Conservation (phyloP, 2,797 vertebrate species). For the Diplodus puntazzo region DNA sequence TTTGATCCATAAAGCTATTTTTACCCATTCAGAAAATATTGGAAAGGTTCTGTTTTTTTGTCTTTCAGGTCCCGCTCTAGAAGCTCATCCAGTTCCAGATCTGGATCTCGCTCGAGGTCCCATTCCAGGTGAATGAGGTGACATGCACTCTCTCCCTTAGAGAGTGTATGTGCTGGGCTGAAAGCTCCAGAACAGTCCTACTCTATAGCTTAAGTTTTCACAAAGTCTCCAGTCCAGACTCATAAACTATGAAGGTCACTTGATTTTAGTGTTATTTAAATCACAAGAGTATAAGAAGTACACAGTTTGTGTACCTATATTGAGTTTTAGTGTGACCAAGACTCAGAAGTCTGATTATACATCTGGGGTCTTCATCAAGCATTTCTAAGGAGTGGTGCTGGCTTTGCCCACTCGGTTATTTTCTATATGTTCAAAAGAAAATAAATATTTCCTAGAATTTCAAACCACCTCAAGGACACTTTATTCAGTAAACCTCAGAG, state of each 20-base stretch:
- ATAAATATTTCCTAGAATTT: background rate
- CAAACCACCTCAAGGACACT: background rate
- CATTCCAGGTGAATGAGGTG: conserved; percentile 99
- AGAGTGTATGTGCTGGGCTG: conserved; percentile 88
- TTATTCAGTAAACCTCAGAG: background rate
- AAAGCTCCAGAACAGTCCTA: conserved; percentile 67
- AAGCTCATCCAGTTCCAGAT: conserved; percentile 98
- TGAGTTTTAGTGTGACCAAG: conserved; percentile 16
- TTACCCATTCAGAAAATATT: conserved; percentile 80
- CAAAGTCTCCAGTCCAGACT: conserved; percentile 5
- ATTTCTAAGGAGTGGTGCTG: conserved; percentile 41
- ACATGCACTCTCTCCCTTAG: conserved; percentile 90
- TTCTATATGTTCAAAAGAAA: background rate
- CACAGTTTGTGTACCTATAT: conserved; percentile 4
- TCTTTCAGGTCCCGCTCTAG: conserved; percentile 98
- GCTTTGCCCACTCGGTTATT: background rate
- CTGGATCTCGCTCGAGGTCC: conserved; percentile 96
- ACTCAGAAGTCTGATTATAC: conserved; percentile 39
- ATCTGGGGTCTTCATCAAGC: conserved; percentile 66
- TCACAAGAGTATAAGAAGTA: background rate
- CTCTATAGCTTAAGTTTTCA: conserved; percentile 33
- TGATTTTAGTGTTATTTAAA: background rate
- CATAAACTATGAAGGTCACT: background rate
- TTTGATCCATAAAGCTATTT: background rate
- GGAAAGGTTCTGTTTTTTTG: conserved; percentile 87